Base-by-base conservation (phyloP, 1,140 invertebrate species). In the Ceratoteleas bidentatus region DNA sequence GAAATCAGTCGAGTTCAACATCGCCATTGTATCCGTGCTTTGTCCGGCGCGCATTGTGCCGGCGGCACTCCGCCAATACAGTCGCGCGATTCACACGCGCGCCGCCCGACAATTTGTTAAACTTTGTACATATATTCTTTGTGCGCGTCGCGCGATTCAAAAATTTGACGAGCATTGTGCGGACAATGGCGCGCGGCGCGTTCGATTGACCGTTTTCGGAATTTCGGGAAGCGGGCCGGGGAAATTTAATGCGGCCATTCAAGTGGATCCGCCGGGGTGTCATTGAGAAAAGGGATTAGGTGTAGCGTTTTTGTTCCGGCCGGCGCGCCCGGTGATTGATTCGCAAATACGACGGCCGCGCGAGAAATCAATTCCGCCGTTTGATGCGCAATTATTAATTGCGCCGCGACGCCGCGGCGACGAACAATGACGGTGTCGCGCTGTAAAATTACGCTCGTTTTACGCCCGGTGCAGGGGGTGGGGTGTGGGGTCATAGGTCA, bases 1-100 rank as follows among this genome's bases (percentile, higher is more conserved):
- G 87, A 91, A 91, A 91, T 91, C 90, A 91, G 89, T 90, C 86
- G 90, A 90, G 90, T 91, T 90, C 89, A 91, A 91, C 89, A 91
- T 90, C 88, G 86, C 86, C 87, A 91, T 91, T 91, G 90, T 91
- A 86, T 85, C 83, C 87, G 86, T 84, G 86, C 88, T 87, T 91
- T 91, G 90, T 91, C 89, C 91, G 87, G 86, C 78, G 58, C 84
- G 89, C 90, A 91, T 91, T 91, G 90, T 90, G n/a, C n/a, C 90
- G 87, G 89, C 87, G 77, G 84, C 86, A 83, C 86, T 83, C 73
- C 57, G 83, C 80, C 75, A 79, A 83, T 15, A 38, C 38, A 32
- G 24, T 33, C 9, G 61, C 38, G 57, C 32, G n/a, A 78, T 70
- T 77, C 66, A 66, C 54, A 68, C 15, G 57, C 14, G 56, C 61